Percentiles rank a stretch among this genome's conserved stretches.
Conservation (phyloP, 2,113 vertebrate genomes). For the Mus musculus region DNA sequence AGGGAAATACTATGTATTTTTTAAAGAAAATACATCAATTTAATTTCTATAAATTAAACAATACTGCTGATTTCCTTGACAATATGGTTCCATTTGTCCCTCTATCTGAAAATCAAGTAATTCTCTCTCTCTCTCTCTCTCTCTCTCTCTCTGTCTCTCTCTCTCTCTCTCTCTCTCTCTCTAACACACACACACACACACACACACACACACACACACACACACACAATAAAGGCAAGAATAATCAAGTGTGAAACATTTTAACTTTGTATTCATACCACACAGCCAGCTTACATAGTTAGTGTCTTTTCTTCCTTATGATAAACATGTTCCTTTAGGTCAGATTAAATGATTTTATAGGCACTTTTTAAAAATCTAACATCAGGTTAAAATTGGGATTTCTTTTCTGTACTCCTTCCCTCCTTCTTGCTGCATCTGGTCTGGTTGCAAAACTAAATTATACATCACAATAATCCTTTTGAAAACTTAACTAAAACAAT, state of each 20-base stretch:
- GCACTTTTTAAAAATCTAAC: background rate
- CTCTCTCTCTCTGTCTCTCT: background rate
- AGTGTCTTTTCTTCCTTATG: background rate
- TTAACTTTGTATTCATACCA: background rate
- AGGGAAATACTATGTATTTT: slow-evolving; percentile 11
- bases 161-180: background rate
- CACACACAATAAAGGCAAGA: background rate
- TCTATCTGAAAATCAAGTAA: background rate
- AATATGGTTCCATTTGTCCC: background rate
- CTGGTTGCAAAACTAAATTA: background rate
- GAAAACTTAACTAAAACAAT: background rate
- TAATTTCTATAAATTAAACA: slow-evolving; percentile 63
- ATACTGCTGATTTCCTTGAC: background rate
- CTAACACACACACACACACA: no score
- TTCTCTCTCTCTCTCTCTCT: background rate
- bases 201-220: background rate
- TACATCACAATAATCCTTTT: background rate
- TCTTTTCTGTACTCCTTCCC: background rate
- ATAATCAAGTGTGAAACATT: background rate
- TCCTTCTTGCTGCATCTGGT: background rate
- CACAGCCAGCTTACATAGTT: background rate
- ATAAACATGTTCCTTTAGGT: background rate
- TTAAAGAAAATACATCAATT: slow-evolving; percentile 51
- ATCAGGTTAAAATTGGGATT: accelerated
- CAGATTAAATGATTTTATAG: background rate